Percentiles rank a stretch among this genome's conserved stretches.
These are phyloP conservation scores for Gasterosteus aculeatus DNA, from an alignment of 2,113 vertebrate species.

Conservation along the genomic window DNA sequence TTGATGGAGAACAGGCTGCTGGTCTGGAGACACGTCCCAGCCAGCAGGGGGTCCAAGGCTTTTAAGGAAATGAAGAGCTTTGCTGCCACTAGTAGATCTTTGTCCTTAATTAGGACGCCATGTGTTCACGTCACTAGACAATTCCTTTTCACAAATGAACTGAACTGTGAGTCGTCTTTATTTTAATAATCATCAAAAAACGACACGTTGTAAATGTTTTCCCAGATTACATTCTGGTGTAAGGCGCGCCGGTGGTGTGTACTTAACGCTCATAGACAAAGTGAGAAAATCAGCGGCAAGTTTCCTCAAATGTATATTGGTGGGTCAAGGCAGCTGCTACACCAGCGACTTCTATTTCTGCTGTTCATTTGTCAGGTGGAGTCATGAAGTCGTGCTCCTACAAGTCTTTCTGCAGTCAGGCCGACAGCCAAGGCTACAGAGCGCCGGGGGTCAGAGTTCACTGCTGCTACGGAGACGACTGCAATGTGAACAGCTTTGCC, in stretches of 20 bases:
- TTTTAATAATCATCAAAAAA: background rate
- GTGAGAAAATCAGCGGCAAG: background rate
- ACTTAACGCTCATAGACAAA: background rate
- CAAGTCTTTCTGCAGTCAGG: slow-evolving; percentile 89
- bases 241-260: background rate
- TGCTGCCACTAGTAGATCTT: slow-evolving; percentile 39
- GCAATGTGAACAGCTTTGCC: slow-evolving; percentile 81
- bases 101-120: slow-evolving; percentile 58
- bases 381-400: slow-evolving; percentile 92
- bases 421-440: slow-evolving; percentile 83
- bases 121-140: slow-evolving; percentile 42
- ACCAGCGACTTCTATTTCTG: slow-evolving; percentile 21
- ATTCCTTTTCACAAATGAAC: slow-evolving; percentile 2
- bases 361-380: slow-evolving; percentile 78
- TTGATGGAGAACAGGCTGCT: slow-evolving; percentile 45
- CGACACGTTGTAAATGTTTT: background rate
- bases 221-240: background rate
- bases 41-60: slow-evolving; percentile 60
- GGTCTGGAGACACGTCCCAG: slow-evolving; percentile 59
- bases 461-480: slow-evolving; percentile 89
- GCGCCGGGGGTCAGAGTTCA: slow-evolving; percentile 84
- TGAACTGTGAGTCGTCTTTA: background rate
- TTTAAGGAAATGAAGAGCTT: slow-evolving; percentile 63
- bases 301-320: background rate
- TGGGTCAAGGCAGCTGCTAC: background rate